These are phyloP conservation scores for Epinephelus malabaricus DNA, from an alignment of 2,797 vertebrate genomes.

Conservation along the genomic window DNA sequence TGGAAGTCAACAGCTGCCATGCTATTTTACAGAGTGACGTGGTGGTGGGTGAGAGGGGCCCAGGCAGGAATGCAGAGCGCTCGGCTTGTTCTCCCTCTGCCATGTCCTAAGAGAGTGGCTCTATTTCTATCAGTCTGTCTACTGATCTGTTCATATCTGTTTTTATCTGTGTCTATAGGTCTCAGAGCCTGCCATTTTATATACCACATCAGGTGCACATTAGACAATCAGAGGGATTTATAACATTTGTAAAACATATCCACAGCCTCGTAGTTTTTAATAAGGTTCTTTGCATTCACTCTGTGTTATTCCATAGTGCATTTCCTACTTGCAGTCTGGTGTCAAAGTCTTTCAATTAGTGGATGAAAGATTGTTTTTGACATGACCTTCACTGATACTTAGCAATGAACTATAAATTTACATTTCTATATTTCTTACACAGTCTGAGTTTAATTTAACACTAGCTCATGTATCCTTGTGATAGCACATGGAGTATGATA, in stretches of 20 bases:
- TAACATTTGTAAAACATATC: slow-evolving; percentile 3
- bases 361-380: not conserved
- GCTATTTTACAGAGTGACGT: slow-evolving; percentile 96
- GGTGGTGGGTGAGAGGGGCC: slow-evolving; percentile 90
- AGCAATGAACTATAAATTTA: not conserved
- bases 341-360: not conserved
- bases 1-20: slow-evolving; percentile 97
- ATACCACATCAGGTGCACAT: slow-evolving; percentile 12
- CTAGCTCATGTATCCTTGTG: not conserved
- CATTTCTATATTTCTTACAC: not conserved
- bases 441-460: slow-evolving; percentile 8
- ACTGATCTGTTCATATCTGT: slow-evolving; percentile 60
- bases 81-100: slow-evolving; percentile 56
- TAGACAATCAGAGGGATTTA: slow-evolving; percentile 31
- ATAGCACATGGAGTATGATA: not conserved
- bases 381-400: not conserved
- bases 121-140: slow-evolving; percentile 59
- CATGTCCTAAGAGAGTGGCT: slow-evolving; percentile 52
- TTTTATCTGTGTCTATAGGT: slow-evolving; percentile 82
- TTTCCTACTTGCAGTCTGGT: not conserved
- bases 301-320: not conserved
- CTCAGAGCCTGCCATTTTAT: slow-evolving; percentile 82
- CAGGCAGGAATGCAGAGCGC: slow-evolving; percentile 87
- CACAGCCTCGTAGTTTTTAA: not conserved
- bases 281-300: not conserved